phyloP scores from a whole-genome alignment of 2,888 invertebrate genomes.

The Tetragonula carbonaria region DNA sequence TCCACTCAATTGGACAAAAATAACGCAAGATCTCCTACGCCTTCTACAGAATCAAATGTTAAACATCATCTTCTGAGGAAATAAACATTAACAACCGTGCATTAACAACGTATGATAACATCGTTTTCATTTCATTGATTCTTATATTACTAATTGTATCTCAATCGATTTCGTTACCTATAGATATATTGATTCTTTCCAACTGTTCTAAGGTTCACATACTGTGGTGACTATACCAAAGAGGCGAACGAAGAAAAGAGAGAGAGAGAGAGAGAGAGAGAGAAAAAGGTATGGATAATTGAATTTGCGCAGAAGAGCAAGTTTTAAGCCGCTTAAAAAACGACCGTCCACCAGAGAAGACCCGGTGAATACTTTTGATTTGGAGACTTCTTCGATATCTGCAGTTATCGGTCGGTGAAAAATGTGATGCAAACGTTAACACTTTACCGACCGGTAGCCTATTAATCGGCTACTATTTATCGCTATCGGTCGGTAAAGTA shows the following conservation, averaged over 20 bases:
- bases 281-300: conserved; percentile 24
- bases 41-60: neutral
- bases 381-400: conserved; percentile 17
- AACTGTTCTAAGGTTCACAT: too few relatives aligned
- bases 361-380: conserved; percentile 32
- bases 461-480: too few relatives aligned
- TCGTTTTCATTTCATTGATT: neutral
- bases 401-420: neutral
- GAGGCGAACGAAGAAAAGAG: neutral
- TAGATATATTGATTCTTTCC: neutral
- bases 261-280: neutral
- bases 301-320: conserved; percentile 48
- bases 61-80: too few relatives aligned
- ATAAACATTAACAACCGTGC: too few relatives aligned
- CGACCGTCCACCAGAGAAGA: conserved; percentile 20
- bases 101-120: too few relatives aligned
- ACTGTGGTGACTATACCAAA: too few relatives aligned
- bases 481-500: too few relatives aligned
- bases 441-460: too few relatives aligned
- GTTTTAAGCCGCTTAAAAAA: conserved; percentile 40
- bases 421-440: neutral
- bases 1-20: too few relatives aligned
- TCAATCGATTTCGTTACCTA: conserved; percentile 46
- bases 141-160: neutral
- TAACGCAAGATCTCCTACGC: too few relatives aligned